Base-by-base conservation (phyloP, 2,888 invertebrate species). In the Leucozona laternaria region DNA sequence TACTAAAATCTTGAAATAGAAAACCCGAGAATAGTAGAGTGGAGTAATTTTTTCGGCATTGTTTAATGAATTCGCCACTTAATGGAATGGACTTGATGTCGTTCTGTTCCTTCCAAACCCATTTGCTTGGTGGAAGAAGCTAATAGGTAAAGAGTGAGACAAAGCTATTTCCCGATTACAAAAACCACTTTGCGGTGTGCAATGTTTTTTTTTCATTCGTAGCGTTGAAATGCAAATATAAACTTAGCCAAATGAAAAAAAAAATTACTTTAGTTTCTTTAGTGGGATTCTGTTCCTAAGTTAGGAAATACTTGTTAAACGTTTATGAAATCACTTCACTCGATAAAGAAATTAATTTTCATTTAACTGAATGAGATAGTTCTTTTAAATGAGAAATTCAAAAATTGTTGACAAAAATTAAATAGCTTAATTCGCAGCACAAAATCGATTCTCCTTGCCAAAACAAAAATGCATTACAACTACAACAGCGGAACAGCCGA, bases 111-210 rank as follows among this genome's bases (percentile, higher is more conserved):
- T 72, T 57, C 31, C 10, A 0, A 64, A 72, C 45, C 57, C 71
- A 62, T 78, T 66, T 64, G 13, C 25, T 66, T 13, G 11, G 37
- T 22, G 50, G n/a, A 58, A 77, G 15, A 68, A 17, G 20, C 25
- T 8, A 17, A 17, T 4, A 28, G 4, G 13, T n/a, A n/a, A n/a
- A 43, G 22, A 73, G 48, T 17, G 73, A 79, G 79, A 79, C 50
- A 13, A 37, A 66, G 3, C 66, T 79, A 79, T 40, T 58, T 13
- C 34, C 8, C 15, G 31, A 64, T 28, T 25, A 25, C 53, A 64
- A 48, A 62, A 66, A 55, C 78, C 70, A 62, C 79, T 79, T 73
- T 79, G n/a, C 48, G 58, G 45, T 66, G 48, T 72, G 79, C 64
- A 64, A 28, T 57, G 57, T 66, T 66, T 71, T 71, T 55, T 55